Evolutionary conservation across 2,797 vertebrate genomes (phyloP).

Genomic region (Vireo griseus): DNA sequence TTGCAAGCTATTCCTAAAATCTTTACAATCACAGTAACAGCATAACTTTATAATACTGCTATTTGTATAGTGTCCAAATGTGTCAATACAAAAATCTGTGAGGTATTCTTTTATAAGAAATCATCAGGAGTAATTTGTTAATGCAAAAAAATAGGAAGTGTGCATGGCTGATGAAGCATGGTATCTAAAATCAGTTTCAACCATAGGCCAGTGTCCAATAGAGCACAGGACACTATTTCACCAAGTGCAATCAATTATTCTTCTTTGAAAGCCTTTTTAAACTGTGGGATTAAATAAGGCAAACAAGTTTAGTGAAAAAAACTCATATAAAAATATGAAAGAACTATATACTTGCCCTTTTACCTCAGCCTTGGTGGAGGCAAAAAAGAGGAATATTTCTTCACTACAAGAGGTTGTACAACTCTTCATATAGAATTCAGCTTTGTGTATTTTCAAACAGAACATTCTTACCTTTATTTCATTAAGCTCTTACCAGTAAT

Average conservation of each 20-base stretch:
- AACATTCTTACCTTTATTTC: neutral
- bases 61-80: neutral
- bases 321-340: neutral
- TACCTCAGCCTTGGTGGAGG: neutral
- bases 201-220: neutral
- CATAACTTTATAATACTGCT: neutral
- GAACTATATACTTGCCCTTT: neutral
- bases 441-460: neutral
- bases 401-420: neutral
- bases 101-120: neutral
- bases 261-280: neutral
- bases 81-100: neutral
- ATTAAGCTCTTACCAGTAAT: conserved; percentile 81
- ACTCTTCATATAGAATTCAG: neutral
- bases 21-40: neutral
- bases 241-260: neutral
- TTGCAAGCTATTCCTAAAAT: neutral
- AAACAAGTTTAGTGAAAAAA: neutral
- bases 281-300: neutral
- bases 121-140: neutral
- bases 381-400: neutral
- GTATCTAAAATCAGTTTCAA: neutral
- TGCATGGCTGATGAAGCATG: neutral
- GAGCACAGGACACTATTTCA: neutral
- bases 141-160: neutral